Base-by-base conservation (phyloP, 2,797 vertebrate species). In the Paratrypauchen microcephalus region DNA sequence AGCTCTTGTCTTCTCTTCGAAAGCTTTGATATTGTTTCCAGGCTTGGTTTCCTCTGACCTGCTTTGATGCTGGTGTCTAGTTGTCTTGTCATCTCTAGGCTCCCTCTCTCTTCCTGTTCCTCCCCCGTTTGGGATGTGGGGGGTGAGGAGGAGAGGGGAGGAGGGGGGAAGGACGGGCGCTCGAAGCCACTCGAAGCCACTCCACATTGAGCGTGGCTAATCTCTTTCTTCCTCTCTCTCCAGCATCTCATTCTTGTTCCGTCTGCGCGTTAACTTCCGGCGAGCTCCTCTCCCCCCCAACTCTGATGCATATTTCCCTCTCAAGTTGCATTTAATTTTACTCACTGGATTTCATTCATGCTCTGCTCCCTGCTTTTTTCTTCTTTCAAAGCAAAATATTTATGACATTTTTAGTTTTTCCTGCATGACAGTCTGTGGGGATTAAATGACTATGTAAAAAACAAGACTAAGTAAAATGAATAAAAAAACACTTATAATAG, bases 31-130 rank as follows among this genome's bases (percentile, higher is more conserved):
- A 82, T 82, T 71, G 76, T 85, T 89, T 88, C 86, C 83, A 86
- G 89, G 87, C 74, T 85, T 83, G 83, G 79, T 84, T 90, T 85
- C 84, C 81, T 83, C 82, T 89, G 87, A 88, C 86, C 87, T 1
- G 77, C 85, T 90, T 90, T 91, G 87, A 91, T 87, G 85, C 71
- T 74, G 78, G 69, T 83, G 85, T 89, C 82, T 88, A 58, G 78
- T 83, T 84, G 80, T 89, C 86, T 86, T 87, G 81, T 88, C 84
- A 82, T 84, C 80, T 75, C 16, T 2, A n/a, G 45, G 21, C 9
- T 69, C 13, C 41, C 41, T 45, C 4, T 41, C 23, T 66, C 65
- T 39, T 65, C 55, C 55, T 54, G 57, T 52, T 65, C 32, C 36
- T 79, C 75, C 50, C 23, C 15, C 68, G 74, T 73, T 70, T 75